Evolutionary conservation across 2,113 vertebrate genomes (phyloP).

Genomic region (Glaucidium brasilianum): DNA sequence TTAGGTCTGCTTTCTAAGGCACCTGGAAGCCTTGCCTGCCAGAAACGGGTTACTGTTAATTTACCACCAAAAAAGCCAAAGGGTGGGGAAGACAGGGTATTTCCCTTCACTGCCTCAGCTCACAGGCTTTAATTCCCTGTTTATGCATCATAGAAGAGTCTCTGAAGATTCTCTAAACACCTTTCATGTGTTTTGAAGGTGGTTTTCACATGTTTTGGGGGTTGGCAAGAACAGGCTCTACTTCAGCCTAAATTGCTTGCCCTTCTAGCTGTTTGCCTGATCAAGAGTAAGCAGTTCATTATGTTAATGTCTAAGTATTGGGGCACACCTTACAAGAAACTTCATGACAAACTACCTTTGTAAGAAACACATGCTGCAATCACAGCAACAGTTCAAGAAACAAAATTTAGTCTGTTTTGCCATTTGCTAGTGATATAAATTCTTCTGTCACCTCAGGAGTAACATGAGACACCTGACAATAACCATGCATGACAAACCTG

Average conservation of each 20-base stretch:
- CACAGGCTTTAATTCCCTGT: not conserved
- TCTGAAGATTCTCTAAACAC: not conserved
- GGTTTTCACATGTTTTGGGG: not conserved
- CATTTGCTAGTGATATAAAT: not conserved
- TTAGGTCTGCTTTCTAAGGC: not conserved
- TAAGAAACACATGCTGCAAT: not conserved
- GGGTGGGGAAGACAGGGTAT: not conserved
- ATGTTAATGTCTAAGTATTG: not conserved
- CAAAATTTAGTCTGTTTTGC: not conserved
- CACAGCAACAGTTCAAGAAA: not conserved
- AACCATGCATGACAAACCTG: not conserved
- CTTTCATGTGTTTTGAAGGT: not conserved
- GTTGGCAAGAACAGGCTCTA: not conserved
- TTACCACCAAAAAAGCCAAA: not conserved
- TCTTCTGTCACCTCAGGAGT: not conserved
- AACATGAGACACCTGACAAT: not conserved
- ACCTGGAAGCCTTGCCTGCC: not conserved
- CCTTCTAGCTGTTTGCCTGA: not conserved
- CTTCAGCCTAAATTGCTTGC: not conserved
- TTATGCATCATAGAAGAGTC: not conserved
- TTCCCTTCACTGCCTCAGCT: not conserved
- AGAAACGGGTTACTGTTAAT: not conserved
- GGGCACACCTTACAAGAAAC: not conserved
- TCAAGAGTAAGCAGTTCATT: not conserved
- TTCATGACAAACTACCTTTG: not conserved